Evolutionary conservation across 2,888 invertebrate species (phyloP), one percentile per base, ranked within the genome.

Genomic region (Itoplectis maculator): DNA sequence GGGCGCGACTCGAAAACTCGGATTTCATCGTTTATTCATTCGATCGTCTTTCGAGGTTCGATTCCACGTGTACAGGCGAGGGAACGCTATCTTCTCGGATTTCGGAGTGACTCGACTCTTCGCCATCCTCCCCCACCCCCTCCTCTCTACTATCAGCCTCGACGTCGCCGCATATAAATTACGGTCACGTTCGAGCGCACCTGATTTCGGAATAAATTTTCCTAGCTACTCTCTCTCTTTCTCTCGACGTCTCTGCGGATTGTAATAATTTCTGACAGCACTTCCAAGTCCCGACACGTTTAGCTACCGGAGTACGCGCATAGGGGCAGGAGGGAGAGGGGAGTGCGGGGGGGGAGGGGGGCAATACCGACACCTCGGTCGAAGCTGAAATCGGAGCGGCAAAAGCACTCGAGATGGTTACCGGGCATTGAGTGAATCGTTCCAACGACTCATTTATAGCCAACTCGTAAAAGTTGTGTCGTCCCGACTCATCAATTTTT

Each of bases 151-250:
- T n/a, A n/a, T n/a, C n/a, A n/a, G n/a, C n/a, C n/a, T n/a, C n/a
- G n/a, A n/a, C 54, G 29, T 40, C 74, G 79, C 82, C 85, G 87
- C 29, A 88, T 86, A 87, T 86, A 73, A 85, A 89, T 89, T 89
- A 88, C 88, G 86, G 85, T 89, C 89, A 89, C 89, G 89, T 89
- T 69, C 79, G 81, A 45, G 82, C 70, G 82, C 87, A 84, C 86
- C 87, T 88, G 88, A 88, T 89, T 89, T 87, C 84, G 81, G 84
- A 85, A 88, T 86, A 84, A 88, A 88, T 81, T 84, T 81, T 35
- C 20, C 65, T 74, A 69, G 75, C 78, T 72, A 49, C 18, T 49
- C 54, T 45, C 51, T 45, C 20, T 45, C 40, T 42, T 11, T 23
- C 54, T 11, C 13, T 8, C 23, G 20, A 13, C n/a, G 7, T 40